Evolutionary conservation across 1,140 invertebrate genomes (phyloP), one percentile per base, ranked within the genome.

Genomic region (Anagrus nilaparvatae): DNA sequence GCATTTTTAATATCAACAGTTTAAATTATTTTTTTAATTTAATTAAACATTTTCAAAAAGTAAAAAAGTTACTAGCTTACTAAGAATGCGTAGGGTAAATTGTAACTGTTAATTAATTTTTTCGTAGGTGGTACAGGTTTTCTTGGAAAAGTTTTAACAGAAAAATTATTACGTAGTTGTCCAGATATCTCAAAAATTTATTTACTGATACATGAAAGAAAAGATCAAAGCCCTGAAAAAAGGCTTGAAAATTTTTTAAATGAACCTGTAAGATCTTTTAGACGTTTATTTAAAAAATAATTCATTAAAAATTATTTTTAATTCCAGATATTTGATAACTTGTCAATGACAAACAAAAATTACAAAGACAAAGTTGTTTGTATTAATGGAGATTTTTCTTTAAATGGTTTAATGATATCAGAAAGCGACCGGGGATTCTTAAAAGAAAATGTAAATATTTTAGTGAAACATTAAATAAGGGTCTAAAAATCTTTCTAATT

Each of bases 121-220:
- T n/a, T n/a, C n/a, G n/a, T n/a, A n/a, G n/a, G n/a, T n/a, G 79
- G 72, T 1, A 87, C 82, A 13, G 86, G 86, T 10, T 90, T 90
- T 56, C 69, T 89, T 53, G 87, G 87, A 7, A 84, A 89, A 58
- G 69, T 81, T 8, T 60, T 91, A 8, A 67, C 91, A 30, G 85
- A 91, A 61, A 92, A 92, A 58, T 59, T 93, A 2, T 67, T 93
- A 1, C 63, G 86, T 16, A 77, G 75, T 27, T 92, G 87, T 60
- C 76, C 79, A 1, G 76, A 75, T 0, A 64, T 91, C 5, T 73
- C 75, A 13, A 76, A 65, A 10, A 73, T 94, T 13, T 92, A 84
- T 52, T 54, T 91, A 3, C 65, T 93, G 32, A 74, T 91, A 12
- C 68, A 89, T 39, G 73, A 78, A 23, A 92, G 91, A 59, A 80